Evolutionary conservation across 1,140 invertebrate species (phyloP).

Genomic region (Sitobion miscanthi): DNA sequence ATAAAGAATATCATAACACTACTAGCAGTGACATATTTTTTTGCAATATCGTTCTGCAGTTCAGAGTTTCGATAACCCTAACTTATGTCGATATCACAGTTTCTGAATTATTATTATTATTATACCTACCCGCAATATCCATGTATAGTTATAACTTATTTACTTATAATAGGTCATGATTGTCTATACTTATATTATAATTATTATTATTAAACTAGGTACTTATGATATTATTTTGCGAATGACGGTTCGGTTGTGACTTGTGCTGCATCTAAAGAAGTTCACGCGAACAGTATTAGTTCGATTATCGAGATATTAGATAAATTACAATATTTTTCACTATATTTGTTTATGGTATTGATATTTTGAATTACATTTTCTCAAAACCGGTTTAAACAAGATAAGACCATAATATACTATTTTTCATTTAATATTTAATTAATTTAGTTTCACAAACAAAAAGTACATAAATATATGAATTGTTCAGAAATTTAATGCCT

Average conservation of each 20-base stretch:
- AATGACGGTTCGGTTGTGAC: not conserved
- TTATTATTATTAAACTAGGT: not conserved
- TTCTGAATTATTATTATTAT: not conserved
- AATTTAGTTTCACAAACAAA: not conserved
- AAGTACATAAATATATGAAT: not conserved
- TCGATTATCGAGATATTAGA: not conserved
- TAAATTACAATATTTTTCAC: not conserved
- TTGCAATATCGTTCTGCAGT: not conserved
- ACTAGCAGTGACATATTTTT: not conserved
- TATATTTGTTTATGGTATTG: not conserved
- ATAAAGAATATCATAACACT: not conserved
- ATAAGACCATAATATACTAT: not conserved
- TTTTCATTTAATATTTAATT: not conserved
- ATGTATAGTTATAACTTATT: no score
- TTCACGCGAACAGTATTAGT: not conserved
- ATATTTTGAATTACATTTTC: no score
- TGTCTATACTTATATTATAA: not conserved
- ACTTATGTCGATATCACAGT: not conserved
- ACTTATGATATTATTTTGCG: not conserved
- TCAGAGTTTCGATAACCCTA: not conserved
- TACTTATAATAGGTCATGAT: not conserved
- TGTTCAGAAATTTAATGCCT: not conserved
- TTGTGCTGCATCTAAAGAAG: not conserved
- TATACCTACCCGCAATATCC: not conserved
- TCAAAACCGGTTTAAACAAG: not conserved